These are phyloP conservation scores for Chelmon rostratus DNA, from an alignment of 2,797 vertebrate genomes.

Conservation along the genomic window DNA sequence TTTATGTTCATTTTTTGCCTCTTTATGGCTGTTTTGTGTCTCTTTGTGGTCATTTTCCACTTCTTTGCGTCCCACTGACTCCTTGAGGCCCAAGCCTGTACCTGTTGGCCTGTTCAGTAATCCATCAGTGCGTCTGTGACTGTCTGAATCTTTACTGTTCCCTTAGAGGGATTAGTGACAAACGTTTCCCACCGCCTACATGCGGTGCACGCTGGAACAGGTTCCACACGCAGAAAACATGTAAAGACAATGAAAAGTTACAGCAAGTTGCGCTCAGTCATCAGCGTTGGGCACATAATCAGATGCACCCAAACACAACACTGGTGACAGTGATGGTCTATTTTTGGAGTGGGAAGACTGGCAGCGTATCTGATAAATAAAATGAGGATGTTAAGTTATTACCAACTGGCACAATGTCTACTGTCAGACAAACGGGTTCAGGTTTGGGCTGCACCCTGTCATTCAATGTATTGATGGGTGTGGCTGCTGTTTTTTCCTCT, in stretches of 20 bases:
- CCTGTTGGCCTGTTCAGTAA: neutral
- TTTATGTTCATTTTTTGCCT: neutral
- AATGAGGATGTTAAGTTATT: no score
- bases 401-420: neutral
- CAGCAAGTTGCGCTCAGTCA: neutral
- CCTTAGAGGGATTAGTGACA: no score
- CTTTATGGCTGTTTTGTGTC: neutral
- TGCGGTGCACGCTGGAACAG: neutral
- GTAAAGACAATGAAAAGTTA: neutral
- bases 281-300: neutral
- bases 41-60: neutral
- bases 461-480: neutral
- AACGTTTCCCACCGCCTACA: neutral
- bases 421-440: neutral
- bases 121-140: no score
- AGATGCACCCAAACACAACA: neutral
- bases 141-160: no score
- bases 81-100: no score
- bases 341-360: neutral
- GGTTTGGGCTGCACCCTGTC: neutral
- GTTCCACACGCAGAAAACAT: neutral
- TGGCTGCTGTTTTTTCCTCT: neutral
- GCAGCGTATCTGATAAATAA: no score
- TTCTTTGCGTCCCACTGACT: no score
- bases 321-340: neutral